Evolutionary conservation across 2,113 vertebrate genomes (phyloP), one percentile per base, ranked within the genome.

Genomic region (Pangasianodon hypophthalmus): DNA sequence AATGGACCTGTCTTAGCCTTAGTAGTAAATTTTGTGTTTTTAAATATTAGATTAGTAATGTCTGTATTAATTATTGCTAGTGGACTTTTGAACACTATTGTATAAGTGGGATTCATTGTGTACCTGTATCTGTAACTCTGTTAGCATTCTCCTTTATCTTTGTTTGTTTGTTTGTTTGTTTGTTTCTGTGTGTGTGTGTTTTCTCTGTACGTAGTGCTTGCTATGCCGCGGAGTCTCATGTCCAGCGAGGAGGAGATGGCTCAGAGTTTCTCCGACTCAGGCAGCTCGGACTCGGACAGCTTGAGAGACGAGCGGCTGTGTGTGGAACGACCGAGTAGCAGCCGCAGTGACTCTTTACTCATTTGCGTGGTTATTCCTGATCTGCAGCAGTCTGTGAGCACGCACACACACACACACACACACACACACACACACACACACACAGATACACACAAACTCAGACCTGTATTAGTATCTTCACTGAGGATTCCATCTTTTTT

Each of bases 171-270:
- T 41, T 1, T 73, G 37, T 41, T 11, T 84, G 54, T 60, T 44
- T 79, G 9, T 64, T n/a, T 75, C 0, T 84, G 41, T 73, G 79
- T 82, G 8, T 86, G 19, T 86, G 24, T 88, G 14, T 52, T 16
- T 56, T 84, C 24, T 89, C 24, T 52, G 10, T 52, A 8, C 44
- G 0, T 71, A 90, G 69, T 77, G 58, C 82, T 92, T 88, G 94
- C 92, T 92, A 98, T 98, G 97, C 97, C 96, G 6, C 96, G 96
- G 86, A 97, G 97, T 91, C 97, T 97, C 18, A 97, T 96, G 0
- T 97, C 97, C 84, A 98, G 97, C n/a, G 97, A 98, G 94, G 97
- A 97, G 92, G 97, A 97, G 94, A 97, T 97, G 97, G 97, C 97
- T 88, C 96, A 96, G 93, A 97, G 97, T 95, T 96, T 96, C 93